Conservation (phyloP, 2,113 vertebrate genomes). For the Eptesicus fuscus region DNA sequence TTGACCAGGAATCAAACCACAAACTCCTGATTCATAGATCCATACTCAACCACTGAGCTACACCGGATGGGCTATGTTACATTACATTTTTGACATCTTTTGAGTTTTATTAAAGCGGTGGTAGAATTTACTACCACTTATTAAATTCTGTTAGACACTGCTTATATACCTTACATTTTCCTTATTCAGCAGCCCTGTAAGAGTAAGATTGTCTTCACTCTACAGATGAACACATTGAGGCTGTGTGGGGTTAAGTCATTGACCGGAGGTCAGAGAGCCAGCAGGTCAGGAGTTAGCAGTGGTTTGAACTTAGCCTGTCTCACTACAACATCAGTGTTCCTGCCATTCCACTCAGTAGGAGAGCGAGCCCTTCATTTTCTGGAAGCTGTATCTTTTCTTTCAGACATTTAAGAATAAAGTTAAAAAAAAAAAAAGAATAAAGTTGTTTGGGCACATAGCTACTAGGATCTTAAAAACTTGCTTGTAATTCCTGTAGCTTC, state of each 20-base stretch:
- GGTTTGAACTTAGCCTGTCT: neutral
- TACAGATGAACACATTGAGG: neutral
- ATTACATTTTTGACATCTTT: neutral
- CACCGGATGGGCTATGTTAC: neutral
- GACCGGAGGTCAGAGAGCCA: neutral
- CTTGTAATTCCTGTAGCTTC: neutral
- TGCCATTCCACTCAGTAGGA: neutral
- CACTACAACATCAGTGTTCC: neutral
- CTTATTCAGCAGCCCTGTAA: neutral
- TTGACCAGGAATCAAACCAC: too few species aligned
- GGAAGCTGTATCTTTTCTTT: neutral
- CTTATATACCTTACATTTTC: neutral
- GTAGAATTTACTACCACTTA: neutral
- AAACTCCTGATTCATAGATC: too few species aligned
- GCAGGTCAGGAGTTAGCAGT: neutral
- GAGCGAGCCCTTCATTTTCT: neutral
- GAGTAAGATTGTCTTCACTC: neutral
- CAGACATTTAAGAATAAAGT: neutral
- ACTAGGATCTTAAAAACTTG: neutral
- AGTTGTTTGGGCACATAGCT: neutral
- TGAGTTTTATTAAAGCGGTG: neutral
- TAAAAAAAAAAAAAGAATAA: too few species aligned
- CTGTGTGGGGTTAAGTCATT: neutral
- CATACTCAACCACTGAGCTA: too few species aligned
- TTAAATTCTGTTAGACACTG: neutral